phyloP scores from a whole-genome alignment of 2,113 vertebrate species.

The Litocranius walleri region DNA sequence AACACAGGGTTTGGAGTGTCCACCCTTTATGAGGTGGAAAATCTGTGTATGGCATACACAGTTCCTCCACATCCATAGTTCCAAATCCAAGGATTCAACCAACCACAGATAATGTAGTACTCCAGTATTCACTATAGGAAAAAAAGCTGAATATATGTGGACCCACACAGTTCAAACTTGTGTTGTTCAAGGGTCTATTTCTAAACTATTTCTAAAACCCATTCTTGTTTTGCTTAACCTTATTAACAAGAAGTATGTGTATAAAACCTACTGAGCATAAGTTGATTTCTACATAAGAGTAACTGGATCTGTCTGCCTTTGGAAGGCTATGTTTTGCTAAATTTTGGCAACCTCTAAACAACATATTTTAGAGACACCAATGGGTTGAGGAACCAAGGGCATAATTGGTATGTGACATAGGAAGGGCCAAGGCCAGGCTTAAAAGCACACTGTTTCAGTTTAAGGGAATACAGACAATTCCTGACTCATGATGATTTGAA shows the following conservation, averaged over 20 bases:
- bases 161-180: background rate
- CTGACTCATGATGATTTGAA: background rate
- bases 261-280: background rate
- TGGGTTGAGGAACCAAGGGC: background rate
- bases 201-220: background rate
- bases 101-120: background rate
- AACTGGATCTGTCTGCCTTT: background rate
- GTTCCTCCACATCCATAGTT: background rate
- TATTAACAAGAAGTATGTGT: background rate
- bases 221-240: slow-evolving; percentile 1
- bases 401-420: background rate
- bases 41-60: background rate
- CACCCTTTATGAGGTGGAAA: background rate
- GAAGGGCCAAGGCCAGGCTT: background rate
- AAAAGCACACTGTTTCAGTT: background rate
- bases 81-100: background rate
- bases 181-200: background rate
- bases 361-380: background rate
- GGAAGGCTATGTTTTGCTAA: background rate
- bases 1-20: background rate
- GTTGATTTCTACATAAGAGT: slow-evolving; percentile 17
- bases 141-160: background rate
- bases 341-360: background rate
- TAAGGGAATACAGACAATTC: background rate
- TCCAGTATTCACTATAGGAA: background rate